phyloP scores from a whole-genome alignment of 2,888 invertebrate genomes.

The Leucoptera coffeella region DNA sequence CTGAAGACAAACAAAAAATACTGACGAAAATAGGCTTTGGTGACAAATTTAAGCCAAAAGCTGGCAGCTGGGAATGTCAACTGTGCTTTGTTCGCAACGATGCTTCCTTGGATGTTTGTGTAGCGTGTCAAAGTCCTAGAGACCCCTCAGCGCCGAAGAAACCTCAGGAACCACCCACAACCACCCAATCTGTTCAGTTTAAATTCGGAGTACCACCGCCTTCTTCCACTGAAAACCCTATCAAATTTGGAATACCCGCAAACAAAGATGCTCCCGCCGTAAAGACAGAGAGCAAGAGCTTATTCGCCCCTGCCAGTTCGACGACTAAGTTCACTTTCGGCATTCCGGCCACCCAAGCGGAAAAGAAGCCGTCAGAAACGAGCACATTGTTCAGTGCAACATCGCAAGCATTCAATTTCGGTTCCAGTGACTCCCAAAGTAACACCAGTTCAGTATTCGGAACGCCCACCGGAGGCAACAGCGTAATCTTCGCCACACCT shows the following conservation, averaged over 20 bases:
- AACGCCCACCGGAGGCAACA: background rate
- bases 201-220: slow-evolving; percentile 13
- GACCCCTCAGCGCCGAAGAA: slow-evolving; percentile 38
- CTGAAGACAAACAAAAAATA: slow-evolving; percentile 3
- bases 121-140: slow-evolving; percentile 54
- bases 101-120: slow-evolving; percentile 44
- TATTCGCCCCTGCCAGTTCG: slow-evolving; percentile 11
- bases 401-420: slow-evolving; percentile 29
- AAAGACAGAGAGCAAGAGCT: slow-evolving; percentile 20
- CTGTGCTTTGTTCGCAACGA: slow-evolving; percentile 62
- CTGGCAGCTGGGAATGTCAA: slow-evolving; percentile 64
- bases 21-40: slow-evolving; percentile 43
- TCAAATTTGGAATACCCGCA: background rate
- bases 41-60: slow-evolving; percentile 59
- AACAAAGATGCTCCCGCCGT: slow-evolving; percentile 37
- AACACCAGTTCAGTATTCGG: slow-evolving; percentile 10
- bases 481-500: slow-evolving; percentile 9
- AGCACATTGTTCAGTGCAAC: slow-evolving; percentile 17
- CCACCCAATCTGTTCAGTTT: slow-evolving; percentile 16
- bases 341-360: slow-evolving; percentile 15
- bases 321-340: slow-evolving; percentile 44
- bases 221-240: background rate
- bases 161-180: too few species aligned
- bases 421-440: slow-evolving; percentile 25
- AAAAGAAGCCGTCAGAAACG: slow-evolving; percentile 10